phyloP scores from a whole-genome alignment of 2,888 invertebrate species.

The Noctua fimbriata region DNA sequence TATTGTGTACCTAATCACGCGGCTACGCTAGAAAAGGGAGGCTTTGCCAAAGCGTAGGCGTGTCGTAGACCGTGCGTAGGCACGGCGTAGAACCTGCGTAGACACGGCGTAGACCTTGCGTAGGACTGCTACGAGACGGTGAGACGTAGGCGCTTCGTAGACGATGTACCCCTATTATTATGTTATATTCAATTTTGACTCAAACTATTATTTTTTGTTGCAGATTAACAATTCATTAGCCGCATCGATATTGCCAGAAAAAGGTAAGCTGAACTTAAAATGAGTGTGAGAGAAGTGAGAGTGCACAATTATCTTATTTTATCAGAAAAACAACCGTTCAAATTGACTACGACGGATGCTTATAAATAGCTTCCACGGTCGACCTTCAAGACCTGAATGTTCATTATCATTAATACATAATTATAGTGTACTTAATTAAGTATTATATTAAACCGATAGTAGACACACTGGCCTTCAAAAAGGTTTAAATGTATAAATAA shows the following conservation, averaged over 20 bases:
- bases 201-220: slow-evolving; percentile 43
- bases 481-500: not conserved
- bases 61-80: slow-evolving; percentile 21
- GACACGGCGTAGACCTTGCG: slow-evolving; percentile 2
- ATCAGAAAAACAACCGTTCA: slow-evolving; percentile 13
- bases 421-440: slow-evolving; percentile 20
- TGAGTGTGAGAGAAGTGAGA: not conserved
- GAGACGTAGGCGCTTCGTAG: slow-evolving; percentile 6
- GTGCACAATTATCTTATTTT: not conserved
- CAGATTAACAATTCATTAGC: slow-evolving; percentile 35
- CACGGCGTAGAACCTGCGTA: not conserved
- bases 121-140: slow-evolving; percentile 1
- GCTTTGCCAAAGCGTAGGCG: not conserved
- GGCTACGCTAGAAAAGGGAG: not conserved
- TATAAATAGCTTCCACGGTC: slow-evolving; percentile 28
- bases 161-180: not conserved
- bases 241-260: slow-evolving; percentile 19
- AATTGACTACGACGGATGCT: slow-evolving; percentile 33
- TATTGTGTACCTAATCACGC: slow-evolving; percentile 3
- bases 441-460: slow-evolving; percentile 28
- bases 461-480: slow-evolving; percentile 21
- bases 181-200: not conserved
- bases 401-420: slow-evolving; percentile 42
- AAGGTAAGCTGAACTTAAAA: slow-evolving; percentile 40
- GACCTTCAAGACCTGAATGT: slow-evolving; percentile 48